These are phyloP conservation scores for Tichodroma muraria DNA, from an alignment of 2,113 vertebrate species.

Conservation along the genomic window DNA sequence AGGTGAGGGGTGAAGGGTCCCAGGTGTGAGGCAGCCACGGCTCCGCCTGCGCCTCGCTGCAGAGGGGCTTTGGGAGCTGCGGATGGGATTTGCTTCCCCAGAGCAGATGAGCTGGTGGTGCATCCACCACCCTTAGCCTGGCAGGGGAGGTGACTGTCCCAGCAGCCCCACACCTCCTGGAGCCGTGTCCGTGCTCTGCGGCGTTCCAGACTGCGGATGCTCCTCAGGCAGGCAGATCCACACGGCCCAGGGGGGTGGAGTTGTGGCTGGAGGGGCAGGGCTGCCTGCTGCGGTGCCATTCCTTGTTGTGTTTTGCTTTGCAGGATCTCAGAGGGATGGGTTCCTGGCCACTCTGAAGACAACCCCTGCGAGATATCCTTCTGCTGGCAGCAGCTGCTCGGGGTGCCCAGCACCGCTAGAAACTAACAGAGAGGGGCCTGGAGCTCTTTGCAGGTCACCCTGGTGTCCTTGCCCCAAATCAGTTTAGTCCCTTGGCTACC, in stretches of 20 bases:
- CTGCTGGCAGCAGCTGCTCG: background rate
- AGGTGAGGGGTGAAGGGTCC: fast-evolving
- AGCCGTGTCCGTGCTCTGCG: background rate
- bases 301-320: background rate
- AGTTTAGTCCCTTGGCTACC: background rate
- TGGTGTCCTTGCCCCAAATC: background rate
- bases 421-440: background rate
- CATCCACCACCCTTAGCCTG: background rate
- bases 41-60: background rate
- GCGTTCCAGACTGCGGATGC: background rate
- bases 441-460: background rate
- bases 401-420: background rate
- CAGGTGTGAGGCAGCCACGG: fast-evolving
- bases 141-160: background rate
- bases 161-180: background rate
- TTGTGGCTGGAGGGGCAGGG: background rate
- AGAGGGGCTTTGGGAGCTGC: background rate
- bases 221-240: background rate
- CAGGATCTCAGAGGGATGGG: constrained; percentile 83
- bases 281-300: background rate
- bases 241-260: fast-evolving
- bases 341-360: constrained; percentile 83
- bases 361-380: constrained; percentile 98
- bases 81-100: background rate
- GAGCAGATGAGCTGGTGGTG: background rate